Evolutionary conservation across 1,140 invertebrate genomes (phyloP).

Genomic region (Meteorus sp.): DNA sequence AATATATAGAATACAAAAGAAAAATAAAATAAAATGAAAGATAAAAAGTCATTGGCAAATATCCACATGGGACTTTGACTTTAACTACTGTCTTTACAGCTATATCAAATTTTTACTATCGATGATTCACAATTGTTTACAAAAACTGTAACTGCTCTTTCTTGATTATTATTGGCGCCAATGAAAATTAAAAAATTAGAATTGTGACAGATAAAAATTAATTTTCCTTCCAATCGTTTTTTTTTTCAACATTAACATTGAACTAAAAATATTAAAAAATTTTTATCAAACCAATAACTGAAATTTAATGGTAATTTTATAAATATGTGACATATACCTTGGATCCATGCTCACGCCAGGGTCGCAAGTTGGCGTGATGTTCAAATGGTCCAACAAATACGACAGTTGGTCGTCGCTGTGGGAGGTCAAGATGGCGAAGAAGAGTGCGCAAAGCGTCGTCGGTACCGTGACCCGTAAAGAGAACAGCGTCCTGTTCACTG

Average conservation of each 20-base stretch:
- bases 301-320: background rate
- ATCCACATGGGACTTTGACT: constrained; percentile 27
- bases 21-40: constrained; percentile 29
- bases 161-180: too few relatives aligned
- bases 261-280: background rate
- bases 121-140: constrained; percentile 19
- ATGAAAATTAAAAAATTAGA: background rate
- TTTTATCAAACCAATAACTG: too few relatives aligned
- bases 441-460: constrained; percentile 74
- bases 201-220: too few relatives aligned
- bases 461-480: constrained; percentile 76
- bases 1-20: constrained; percentile 11
- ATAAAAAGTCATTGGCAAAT: constrained; percentile 24
- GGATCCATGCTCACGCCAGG: constrained; percentile 80
- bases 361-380: constrained; percentile 80
- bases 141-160: background rate
- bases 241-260: background rate
- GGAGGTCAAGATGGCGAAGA: constrained; percentile 63
- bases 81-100: constrained; percentile 8
- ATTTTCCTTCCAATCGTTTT: too few relatives aligned
- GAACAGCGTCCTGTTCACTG: constrained; percentile 79
- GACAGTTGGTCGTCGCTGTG: constrained; percentile 62
- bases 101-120: too few relatives aligned
- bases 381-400: constrained; percentile 86
- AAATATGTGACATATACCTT: constrained; percentile 67